Evolutionary conservation across 2,888 invertebrate genomes (phyloP).

Genomic region (Podotricha telesiphe): DNA sequence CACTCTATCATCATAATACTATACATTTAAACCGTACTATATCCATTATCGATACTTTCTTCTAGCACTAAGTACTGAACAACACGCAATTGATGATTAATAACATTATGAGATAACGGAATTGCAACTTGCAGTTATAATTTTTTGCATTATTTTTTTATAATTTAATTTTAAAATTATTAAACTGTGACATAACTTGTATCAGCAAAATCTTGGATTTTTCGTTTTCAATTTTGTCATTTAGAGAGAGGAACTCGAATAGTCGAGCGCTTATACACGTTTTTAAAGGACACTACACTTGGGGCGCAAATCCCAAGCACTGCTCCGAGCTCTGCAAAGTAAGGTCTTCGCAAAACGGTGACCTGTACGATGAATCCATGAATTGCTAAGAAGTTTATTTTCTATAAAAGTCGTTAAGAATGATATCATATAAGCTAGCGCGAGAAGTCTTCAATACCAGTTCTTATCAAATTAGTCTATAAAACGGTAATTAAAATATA

Average conservation of each 20-base stretch:
- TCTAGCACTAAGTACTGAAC: conserved; percentile 28
- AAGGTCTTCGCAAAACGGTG: no score
- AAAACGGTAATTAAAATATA: conserved; percentile 34
- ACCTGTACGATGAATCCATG: no score
- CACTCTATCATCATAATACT: not conserved
- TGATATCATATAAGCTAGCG: not conserved
- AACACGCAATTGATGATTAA: conserved; percentile 40
- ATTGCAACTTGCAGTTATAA: conserved; percentile 44
- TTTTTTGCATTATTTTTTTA: not conserved
- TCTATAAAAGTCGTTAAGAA: not conserved
- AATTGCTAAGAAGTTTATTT: no score
- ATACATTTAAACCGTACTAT: not conserved
- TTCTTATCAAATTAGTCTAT: conserved; percentile 27
- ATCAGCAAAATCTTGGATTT: no score
- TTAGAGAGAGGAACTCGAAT: no score
- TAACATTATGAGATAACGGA: conserved; percentile 52
- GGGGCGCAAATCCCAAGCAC: not conserved
- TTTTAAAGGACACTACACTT: no score
- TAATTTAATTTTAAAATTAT: not conserved
- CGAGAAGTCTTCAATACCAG: conserved; percentile 4
- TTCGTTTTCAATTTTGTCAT: no score
- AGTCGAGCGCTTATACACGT: no score
- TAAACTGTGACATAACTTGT: not conserved
- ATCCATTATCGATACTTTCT: conserved; percentile 27
- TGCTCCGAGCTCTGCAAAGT: no score